Conservation (phyloP, 2,113 vertebrate species). For the Chamaetylas fuelleborni region DNA sequence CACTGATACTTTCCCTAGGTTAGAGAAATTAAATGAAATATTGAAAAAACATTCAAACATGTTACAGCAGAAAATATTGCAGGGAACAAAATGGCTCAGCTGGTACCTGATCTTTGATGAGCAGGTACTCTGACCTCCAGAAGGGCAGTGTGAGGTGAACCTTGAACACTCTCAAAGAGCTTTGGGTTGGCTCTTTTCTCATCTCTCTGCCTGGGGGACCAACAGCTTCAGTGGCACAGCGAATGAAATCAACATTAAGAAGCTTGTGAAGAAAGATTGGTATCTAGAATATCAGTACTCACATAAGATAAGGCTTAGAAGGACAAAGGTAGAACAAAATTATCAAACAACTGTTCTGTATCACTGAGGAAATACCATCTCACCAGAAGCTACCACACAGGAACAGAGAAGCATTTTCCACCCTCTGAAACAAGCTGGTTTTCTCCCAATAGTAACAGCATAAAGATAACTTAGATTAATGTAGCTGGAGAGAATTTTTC, state of each 20-base stretch:
- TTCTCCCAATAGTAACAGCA: background rate
- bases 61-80: background rate
- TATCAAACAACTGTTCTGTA: background rate
- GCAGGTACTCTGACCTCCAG: background rate
- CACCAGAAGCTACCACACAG: fast-evolving
- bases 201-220: background rate
- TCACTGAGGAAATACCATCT: background rate
- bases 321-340: background rate
- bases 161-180: background rate
- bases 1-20: background rate
- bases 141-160: background rate
- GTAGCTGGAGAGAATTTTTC: background rate
- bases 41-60: background rate
- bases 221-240: background rate
- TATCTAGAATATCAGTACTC: background rate
- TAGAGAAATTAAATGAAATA: background rate
- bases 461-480: background rate
- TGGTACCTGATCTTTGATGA: background rate
- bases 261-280: background rate
- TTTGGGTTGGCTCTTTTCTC: background rate
- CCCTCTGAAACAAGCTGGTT: background rate
- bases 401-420: background rate
- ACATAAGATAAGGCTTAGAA: background rate
- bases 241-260: background rate
- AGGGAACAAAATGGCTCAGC: background rate